A percentile compares a stretch with the other conserved stretches of the same genome.
Conservation (phyloP, 2,113 vertebrate species). For the Prolemur simus region DNA sequence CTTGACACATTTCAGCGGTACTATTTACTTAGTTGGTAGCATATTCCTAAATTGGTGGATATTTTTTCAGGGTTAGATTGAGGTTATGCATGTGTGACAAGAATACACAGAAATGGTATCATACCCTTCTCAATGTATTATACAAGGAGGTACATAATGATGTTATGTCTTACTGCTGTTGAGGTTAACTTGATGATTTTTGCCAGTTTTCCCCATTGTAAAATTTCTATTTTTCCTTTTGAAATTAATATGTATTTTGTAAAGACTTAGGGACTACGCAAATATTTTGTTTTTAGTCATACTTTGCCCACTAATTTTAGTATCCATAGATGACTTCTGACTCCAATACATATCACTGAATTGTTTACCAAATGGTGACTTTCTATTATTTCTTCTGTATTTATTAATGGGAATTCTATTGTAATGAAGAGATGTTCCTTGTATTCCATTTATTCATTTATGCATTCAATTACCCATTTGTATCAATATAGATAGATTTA, state of each 20-base stretch:
- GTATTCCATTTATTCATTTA: background rate
- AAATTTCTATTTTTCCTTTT: background rate
- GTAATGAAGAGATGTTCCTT: background rate
- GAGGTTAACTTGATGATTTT: background rate
- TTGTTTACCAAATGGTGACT: background rate
- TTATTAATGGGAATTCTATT: background rate
- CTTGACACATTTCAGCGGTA: background rate
- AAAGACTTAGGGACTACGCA: background rate
- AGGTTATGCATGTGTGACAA: background rate
- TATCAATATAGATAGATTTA: background rate
- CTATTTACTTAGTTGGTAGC: background rate
- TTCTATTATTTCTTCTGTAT: background rate
- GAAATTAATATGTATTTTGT: background rate
- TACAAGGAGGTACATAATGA: background rate
- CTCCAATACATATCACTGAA: background rate
- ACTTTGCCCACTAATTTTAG: background rate
- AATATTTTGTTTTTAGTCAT: background rate
- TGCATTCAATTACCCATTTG: background rate
- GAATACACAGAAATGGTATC: background rate
- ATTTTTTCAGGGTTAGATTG: background rate
- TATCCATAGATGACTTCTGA: background rate
- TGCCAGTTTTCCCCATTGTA: background rate
- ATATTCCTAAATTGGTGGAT: background rate
- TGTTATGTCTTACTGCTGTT: background rate
- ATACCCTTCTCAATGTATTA: background rate